Evolutionary conservation across 2,888 invertebrate genomes (phyloP).

Genomic region (Pheosia tremula): DNA sequence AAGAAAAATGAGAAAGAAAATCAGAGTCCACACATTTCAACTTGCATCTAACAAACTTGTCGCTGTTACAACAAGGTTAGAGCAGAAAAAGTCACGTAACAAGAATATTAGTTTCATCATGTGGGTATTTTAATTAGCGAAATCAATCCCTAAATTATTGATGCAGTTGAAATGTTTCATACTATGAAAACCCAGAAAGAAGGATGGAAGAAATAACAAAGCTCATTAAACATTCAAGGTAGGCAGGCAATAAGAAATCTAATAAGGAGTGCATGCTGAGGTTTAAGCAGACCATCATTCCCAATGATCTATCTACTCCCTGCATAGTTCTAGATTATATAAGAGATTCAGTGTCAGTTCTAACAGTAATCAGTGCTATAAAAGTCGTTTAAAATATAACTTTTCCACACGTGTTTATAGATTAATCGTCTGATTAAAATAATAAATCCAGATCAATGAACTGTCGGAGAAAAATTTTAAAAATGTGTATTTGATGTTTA

Average conservation of each 20-base stretch:
- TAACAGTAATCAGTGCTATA: slow-evolving; percentile 5
- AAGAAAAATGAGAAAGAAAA: background rate
- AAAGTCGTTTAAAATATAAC: slow-evolving; percentile 6
- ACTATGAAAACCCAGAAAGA: too few relatives aligned
- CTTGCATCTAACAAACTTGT: background rate
- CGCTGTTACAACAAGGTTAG: too few relatives aligned
- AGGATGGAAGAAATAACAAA: background rate
- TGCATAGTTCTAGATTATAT: too few relatives aligned
- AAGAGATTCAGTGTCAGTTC: slow-evolving; percentile 1
- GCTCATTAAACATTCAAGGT: background rate
- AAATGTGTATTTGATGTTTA: too few relatives aligned
- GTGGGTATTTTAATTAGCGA: too few relatives aligned
- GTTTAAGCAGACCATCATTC: background rate
- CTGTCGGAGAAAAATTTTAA: background rate
- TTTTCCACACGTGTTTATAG: slow-evolving; percentile 12
- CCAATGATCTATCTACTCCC: background rate
- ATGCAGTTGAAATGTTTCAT: too few relatives aligned
- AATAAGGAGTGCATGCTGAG: background rate
- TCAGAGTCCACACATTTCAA: background rate
- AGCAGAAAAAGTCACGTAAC: too few relatives aligned
- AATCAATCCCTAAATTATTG: too few relatives aligned
- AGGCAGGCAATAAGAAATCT: background rate
- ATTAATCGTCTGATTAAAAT: slow-evolving; percentile 20
- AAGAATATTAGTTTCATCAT: too few relatives aligned
- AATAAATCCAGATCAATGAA: background rate